Conservation (phyloP, 2,113 vertebrate species). For the Phrynocephalus versicolor region DNA sequence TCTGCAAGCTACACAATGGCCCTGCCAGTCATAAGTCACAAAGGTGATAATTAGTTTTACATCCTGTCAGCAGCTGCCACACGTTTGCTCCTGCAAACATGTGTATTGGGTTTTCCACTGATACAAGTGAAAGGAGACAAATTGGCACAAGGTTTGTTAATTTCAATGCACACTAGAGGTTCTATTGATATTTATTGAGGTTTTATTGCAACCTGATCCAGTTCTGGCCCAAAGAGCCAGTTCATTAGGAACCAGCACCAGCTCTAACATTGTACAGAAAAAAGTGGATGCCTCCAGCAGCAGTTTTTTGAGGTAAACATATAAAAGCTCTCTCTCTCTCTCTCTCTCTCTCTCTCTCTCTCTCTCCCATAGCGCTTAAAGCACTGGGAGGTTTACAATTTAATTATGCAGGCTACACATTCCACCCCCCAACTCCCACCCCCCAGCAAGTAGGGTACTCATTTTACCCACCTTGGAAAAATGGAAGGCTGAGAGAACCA, state of each 20-base stretch:
- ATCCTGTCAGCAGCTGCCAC: conserved; percentile 18
- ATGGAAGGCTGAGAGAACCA: too few species aligned
- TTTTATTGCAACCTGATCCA: neutral
- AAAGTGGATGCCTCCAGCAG: neutral
- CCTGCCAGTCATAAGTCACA: conserved; percentile 46
- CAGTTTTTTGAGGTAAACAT: neutral
- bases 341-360: too few species aligned
- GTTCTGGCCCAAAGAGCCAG: neutral
- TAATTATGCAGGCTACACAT: too few species aligned
- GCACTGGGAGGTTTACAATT: too few species aligned
- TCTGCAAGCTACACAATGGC: conserved; percentile 34
- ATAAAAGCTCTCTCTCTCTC: too few species aligned
- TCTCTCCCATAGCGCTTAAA: too few species aligned
- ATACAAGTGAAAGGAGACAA: conserved; percentile 29
- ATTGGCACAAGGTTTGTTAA: neutral
- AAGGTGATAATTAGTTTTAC: conserved; percentile 36
- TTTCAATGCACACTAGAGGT: conserved; percentile 27
- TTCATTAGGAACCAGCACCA: neutral
- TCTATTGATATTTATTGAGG: neutral
- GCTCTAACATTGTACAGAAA: neutral
- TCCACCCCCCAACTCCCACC: too few species aligned
- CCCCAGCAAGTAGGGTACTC: too few species aligned
- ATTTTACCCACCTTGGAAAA: too few species aligned
- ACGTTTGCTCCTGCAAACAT: conserved; percentile 11
- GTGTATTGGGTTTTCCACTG: conserved; percentile 10